Percentiles rank a stretch among this genome's conserved stretches.
These are phyloP conservation scores for Ochropleura plecta DNA, from an alignment of 2,888 invertebrate genomes.

Conservation along the genomic window DNA sequence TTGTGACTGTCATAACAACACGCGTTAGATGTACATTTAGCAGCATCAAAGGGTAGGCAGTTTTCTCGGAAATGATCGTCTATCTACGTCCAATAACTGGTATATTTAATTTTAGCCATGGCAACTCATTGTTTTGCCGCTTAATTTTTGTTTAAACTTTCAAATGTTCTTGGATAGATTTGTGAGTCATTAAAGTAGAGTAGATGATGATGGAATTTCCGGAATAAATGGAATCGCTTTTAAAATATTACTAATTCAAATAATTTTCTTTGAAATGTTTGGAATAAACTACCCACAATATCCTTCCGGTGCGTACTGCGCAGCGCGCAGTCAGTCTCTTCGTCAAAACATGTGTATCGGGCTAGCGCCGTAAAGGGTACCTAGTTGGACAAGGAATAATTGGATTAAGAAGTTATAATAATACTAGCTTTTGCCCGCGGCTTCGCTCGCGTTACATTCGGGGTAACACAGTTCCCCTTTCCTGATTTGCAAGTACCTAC, in stretches of 20 bases:
- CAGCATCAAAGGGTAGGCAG: background rate
- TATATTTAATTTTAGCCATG: constrained; percentile 34
- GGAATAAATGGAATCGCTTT: constrained; percentile 22
- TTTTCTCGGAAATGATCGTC: constrained; percentile 47
- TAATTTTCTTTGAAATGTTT: constrained; percentile 18
- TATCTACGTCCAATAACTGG: constrained; percentile 17
- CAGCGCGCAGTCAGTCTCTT: background rate
- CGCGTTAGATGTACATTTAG: constrained; percentile 9
- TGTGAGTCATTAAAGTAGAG: constrained; percentile 43
- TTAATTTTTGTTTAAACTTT: constrained; percentile 32
- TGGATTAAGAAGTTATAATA: background rate
- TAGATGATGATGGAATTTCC: constrained; percentile 39
- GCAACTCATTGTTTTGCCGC: constrained; percentile 29
- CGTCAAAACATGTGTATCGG: background rate
- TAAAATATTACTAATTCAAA: constrained; percentile 9
- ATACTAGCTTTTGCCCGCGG: no score
- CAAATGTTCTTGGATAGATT: constrained; percentile 30
- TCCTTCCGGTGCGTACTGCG: background rate
- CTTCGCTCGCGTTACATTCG: no score
- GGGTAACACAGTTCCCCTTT: no score
- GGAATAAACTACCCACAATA: background rate
- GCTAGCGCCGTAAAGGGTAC: no score
- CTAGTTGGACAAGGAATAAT: background rate
- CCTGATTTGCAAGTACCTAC: no score
- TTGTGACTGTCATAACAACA: constrained; percentile 15